A percentile compares a stretch with the other conserved stretches of the same genome.
phyloP scores from a whole-genome alignment of 1,140 invertebrate genomes.

The Drosophila kikkawai region DNA sequence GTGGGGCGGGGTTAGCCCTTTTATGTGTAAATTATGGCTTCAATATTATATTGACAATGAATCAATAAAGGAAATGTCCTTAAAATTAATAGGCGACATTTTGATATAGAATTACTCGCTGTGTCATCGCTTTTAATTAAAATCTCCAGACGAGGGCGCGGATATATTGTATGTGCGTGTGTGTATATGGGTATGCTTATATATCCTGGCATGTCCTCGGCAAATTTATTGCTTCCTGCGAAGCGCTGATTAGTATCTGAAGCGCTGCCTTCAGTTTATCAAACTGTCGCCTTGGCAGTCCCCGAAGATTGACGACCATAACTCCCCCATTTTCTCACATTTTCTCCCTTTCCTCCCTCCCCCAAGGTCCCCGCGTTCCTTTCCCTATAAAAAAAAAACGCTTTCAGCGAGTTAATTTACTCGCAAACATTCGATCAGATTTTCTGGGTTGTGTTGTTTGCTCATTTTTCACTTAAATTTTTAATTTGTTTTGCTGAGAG shows the following conservation, averaged over 20 bases:
- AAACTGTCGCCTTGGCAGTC: slow-evolving; percentile 71
- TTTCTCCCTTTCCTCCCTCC: neutral
- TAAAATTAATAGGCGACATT: slow-evolving; percentile 84
- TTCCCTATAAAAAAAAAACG: slow-evolving; percentile 4
- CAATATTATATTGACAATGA: slow-evolving; percentile 84
- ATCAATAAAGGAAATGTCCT: slow-evolving; percentile 84
- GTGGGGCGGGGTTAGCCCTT: slow-evolving; percentile 52
- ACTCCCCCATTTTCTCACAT: slow-evolving; percentile 18
- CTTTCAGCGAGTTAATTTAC: slow-evolving; percentile 29
- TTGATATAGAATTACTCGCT: slow-evolving; percentile 84
- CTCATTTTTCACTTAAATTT: slow-evolving; percentile 39
- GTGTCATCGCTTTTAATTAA: slow-evolving; percentile 85
- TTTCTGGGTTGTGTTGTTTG: slow-evolving; percentile 6
- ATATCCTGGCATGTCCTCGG: slow-evolving; percentile 59
- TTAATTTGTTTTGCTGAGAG: slow-evolving; percentile 26
- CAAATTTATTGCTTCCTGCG: slow-evolving; percentile 78
- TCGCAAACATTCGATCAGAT: slow-evolving; percentile 39
- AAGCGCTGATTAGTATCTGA: slow-evolving; percentile 76
- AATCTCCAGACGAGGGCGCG: slow-evolving; percentile 80
- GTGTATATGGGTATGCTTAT: slow-evolving; percentile 6
- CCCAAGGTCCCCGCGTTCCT: too few species aligned
- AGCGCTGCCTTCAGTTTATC: slow-evolving; percentile 73
- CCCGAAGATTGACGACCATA: slow-evolving; percentile 72
- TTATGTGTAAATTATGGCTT: slow-evolving; percentile 83
- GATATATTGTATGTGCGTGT: slow-evolving; percentile 19